Conservation (phyloP, 2,888 invertebrate genomes). For the Norana najaformis region DNA sequence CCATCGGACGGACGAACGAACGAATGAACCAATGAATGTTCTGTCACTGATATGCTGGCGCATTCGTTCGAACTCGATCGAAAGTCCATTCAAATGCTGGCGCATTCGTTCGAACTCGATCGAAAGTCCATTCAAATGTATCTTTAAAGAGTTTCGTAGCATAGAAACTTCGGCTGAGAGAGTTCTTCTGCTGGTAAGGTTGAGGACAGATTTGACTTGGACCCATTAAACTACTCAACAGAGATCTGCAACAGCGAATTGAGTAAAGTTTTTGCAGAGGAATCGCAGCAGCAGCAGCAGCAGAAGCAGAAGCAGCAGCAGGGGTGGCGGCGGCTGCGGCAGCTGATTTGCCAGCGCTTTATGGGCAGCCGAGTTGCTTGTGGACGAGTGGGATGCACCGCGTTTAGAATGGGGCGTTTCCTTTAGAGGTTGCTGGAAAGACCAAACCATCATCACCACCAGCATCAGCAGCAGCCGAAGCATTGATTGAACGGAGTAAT, state of each 20-base stretch:
- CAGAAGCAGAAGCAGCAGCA: too few species aligned
- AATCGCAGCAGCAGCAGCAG: not conserved
- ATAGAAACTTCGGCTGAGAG: too few species aligned
- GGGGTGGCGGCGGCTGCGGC: not conserved
- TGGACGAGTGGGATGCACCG: not conserved
- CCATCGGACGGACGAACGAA: too few species aligned
- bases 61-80: too few species aligned
- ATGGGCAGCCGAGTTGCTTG: not conserved
- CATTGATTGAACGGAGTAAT: constrained; percentile 13
- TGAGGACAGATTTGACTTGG: too few species aligned
- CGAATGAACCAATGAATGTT: too few species aligned
- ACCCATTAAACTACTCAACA: not conserved
- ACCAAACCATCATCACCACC: not conserved
- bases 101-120: too few species aligned
- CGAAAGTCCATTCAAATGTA: too few species aligned
- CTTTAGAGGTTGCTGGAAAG: not conserved
- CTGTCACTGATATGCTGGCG: too few species aligned
- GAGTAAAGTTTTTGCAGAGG: not conserved
- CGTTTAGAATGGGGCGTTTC: constrained; percentile 13
- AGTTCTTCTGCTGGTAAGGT: too few species aligned
- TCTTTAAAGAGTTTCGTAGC: too few species aligned
- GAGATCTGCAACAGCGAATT: not conserved
- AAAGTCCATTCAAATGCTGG: too few species aligned
- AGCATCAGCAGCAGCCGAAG: not conserved
- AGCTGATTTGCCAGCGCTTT: not conserved